These are phyloP conservation scores for Drosophila neotestacea DNA, from an alignment of 2,888 invertebrate species.

Conservation along the genomic window DNA sequence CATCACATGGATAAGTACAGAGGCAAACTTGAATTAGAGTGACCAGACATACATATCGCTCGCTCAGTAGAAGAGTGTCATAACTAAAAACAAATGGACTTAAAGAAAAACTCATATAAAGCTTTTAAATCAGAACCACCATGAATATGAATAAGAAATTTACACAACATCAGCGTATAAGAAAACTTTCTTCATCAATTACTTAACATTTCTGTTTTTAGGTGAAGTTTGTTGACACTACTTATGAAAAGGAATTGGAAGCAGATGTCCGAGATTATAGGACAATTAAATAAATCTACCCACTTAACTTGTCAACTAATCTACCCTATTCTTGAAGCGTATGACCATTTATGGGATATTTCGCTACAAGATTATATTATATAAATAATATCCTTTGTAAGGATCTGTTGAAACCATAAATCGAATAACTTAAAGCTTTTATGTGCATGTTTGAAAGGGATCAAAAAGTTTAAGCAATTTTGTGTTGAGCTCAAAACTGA, in stretches of 20 bases:
- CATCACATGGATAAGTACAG: conserved; percentile 16
- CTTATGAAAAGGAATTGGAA: too few species aligned
- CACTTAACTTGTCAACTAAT: too few species aligned
- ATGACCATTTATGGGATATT: background rate
- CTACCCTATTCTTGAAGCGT: too few species aligned
- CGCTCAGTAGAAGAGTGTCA: too few species aligned
- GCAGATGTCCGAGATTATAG: too few species aligned
- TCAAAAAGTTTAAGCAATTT: conserved; percentile 12
- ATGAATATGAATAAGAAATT: background rate
- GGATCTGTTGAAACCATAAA: conserved; percentile 12
- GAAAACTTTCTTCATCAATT: too few species aligned
- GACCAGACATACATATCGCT: background rate
- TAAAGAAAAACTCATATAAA: background rate
- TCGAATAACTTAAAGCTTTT: conserved; percentile 4
- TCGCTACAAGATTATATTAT: background rate
- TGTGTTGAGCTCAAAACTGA: background rate
- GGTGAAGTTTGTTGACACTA: too few species aligned
- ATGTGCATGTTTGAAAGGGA: conserved; percentile 7
- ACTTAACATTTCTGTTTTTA: too few species aligned
- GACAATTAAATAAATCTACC: too few species aligned
- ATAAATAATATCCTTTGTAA: conserved; percentile 4
- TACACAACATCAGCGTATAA: too few species aligned
- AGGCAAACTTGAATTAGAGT: conserved; percentile 5
- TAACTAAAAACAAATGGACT: too few species aligned
- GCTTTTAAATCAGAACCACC: too few species aligned